Percentiles rank a stretch among this genome's conserved stretches.
Conservation (phyloP, 2,888 invertebrate species). For the Thumatha senex region DNA sequence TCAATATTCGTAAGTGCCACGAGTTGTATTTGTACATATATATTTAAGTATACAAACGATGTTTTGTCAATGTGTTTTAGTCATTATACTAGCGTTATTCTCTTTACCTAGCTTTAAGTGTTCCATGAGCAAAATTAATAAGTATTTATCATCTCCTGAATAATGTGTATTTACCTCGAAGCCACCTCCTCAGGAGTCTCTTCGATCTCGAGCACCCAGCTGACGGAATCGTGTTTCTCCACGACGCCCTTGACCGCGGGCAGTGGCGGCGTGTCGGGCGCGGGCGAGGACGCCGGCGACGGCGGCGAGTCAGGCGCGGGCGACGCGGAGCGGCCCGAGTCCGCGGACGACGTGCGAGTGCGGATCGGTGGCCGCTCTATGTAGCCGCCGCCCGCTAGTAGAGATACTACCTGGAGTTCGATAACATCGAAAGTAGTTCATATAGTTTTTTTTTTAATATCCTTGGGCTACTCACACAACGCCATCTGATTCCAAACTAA, state of each 20-base stretch:
- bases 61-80: no score
- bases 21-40: no score
- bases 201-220: conserved; percentile 93
- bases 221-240: conserved; percentile 93
- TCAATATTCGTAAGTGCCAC: no score
- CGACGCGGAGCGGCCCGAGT: conserved; percentile 66
- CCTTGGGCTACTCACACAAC: no score
- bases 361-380: conserved; percentile 67
- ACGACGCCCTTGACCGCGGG: conserved; percentile 92
- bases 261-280: conserved; percentile 80
- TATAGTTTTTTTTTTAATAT: not conserved
- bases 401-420: conserved; percentile 74
- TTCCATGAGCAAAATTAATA: no score
- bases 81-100: no score
- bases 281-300: conserved; percentile 60
- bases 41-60: no score
- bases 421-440: not conserved
- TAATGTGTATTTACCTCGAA: conserved; percentile 61
- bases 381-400: conserved; percentile 72
- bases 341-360: conserved; percentile 70
- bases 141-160: no score
- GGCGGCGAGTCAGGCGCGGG: conserved; percentile 72
- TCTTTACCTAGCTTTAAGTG: no score
- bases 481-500: no score
- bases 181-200: conserved; percentile 89